These are phyloP conservation scores for Sebastes jordani DNA, from an alignment of 2,797 vertebrate species.

Conservation along the genomic window DNA sequence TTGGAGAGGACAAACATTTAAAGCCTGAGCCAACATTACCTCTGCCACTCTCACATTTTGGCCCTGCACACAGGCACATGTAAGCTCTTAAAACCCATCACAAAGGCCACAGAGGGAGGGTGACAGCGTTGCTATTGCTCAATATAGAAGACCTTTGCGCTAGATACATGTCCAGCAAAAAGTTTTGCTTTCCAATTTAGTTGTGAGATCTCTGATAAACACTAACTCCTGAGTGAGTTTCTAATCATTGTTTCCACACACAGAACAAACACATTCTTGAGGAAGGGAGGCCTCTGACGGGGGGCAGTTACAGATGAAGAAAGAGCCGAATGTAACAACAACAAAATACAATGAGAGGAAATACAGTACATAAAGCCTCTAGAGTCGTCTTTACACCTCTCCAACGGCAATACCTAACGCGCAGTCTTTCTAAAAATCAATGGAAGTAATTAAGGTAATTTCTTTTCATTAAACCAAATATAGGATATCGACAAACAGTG, in stretches of 20 bases:
- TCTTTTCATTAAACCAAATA: not conserved
- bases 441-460: not conserved
- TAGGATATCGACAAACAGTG: not conserved
- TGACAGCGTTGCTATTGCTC: slow-evolving; percentile 18
- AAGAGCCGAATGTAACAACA: slow-evolving; percentile 38
- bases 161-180: slow-evolving; percentile 44
- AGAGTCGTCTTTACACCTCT: not conserved
- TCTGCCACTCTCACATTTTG: slow-evolving; percentile 48
- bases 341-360: slow-evolving; percentile 57
- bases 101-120: slow-evolving; percentile 51
- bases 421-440: not conserved
- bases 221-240: slow-evolving; percentile 27
- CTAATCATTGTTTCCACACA: slow-evolving; percentile 39
- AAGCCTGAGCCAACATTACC: slow-evolving; percentile 49
- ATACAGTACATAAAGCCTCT: slow-evolving; percentile 6
- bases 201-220: slow-evolving; percentile 25
- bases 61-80: slow-evolving; percentile 6
- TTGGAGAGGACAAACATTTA: slow-evolving; percentile 38
- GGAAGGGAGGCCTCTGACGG: slow-evolving; percentile 32
- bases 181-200: slow-evolving; percentile 19
- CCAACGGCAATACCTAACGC: not conserved
- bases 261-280: slow-evolving; percentile 59
- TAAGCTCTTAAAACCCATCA: slow-evolving; percentile 28
- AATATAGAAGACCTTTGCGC: slow-evolving; percentile 58
- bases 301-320: not conserved